A percentile compares a stretch with the other conserved stretches of the same genome.
These are phyloP conservation scores for Melanogrammus aeglefinus DNA, from an alignment of 2,797 vertebrate genomes.

Conservation along the genomic window DNA sequence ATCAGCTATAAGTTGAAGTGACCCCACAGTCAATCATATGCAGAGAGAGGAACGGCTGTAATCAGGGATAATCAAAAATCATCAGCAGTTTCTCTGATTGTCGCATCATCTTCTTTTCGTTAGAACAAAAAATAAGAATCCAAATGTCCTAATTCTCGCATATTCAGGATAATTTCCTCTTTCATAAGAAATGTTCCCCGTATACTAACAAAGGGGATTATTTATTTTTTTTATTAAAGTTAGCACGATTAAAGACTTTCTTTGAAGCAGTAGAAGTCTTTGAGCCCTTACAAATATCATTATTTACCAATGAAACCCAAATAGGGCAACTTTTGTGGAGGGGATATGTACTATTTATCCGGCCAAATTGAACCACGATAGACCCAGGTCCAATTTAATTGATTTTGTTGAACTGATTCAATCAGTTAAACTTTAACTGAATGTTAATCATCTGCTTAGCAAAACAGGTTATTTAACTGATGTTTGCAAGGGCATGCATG, in stretches of 20 bases:
- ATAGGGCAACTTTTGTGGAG: neutral
- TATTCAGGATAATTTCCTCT: constrained; percentile 31
- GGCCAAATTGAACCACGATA: neutral
- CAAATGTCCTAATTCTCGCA: constrained; percentile 32
- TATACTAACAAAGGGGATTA: neutral
- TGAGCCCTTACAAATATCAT: no score
- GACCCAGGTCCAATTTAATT: neutral
- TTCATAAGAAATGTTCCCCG: constrained; percentile 32
- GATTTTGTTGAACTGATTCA: neutral
- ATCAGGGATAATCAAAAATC: constrained; percentile 54
- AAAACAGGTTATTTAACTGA: neutral
- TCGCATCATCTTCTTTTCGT: constrained; percentile 24
- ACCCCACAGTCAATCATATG: constrained; percentile 37
- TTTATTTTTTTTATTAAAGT: neutral
- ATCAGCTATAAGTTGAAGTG: constrained; percentile 40
- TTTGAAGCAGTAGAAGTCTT: neutral
- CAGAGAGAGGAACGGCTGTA: constrained; percentile 31
- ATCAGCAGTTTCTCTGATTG: constrained; percentile 46
- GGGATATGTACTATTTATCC: neutral
- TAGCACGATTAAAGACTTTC: neutral
- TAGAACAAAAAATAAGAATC: constrained; percentile 42
- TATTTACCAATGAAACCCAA: neutral
- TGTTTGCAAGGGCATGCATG: neutral
- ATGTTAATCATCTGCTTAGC: neutral
- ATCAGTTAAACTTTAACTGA: neutral